Evolutionary conservation across 2,113 vertebrate species (phyloP), one percentile per base, ranked within the genome.

Genomic region (Mus spicilegus): DNA sequence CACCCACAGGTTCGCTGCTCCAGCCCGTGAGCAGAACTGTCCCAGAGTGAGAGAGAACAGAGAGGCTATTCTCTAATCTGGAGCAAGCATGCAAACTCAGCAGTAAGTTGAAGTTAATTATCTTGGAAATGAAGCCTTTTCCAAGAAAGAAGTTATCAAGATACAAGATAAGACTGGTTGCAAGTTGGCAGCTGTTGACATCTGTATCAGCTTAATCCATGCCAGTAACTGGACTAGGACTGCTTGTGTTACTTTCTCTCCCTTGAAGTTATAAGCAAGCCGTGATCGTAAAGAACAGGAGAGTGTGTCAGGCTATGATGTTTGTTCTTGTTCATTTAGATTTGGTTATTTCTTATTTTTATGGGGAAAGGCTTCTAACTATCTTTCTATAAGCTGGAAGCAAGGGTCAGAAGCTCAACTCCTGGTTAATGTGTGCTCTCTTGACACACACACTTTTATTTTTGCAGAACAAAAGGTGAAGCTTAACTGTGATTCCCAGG

Each of bases 141-240:
- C 77, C 91, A 95, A 94, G 89, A 65, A 82, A 92, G 54, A 87
- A 36, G 73, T 87, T 94, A 93, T 95, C 36, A 72, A 81, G 92
- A 81, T 73, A 56, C 1, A 24, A n/a, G 88, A 13, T 89, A 75
- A 69, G 82, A 46, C 39, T 39, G 8, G 36, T 65, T 65, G 73
- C 63, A 94, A 75, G 26, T n/a, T 85, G 69, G 33, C 65, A 63
- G 77, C 51, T 78, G 49, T 61, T 80, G 72, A 73, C 58, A 91
- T 75, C 85, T 63, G 7, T 67, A 46, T 90, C 39, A 84, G 39
- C 36, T 95, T 76, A 70, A 65, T 51, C 78, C 54, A 26, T 30
- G 56, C 9, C 90, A 72, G 78, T 49, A 33, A 76, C 56, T 82
- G 54, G 30, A 49, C 54, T 26, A 63, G 58, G 93, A 54, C 76